Evolutionary conservation across 2,888 invertebrate genomes (phyloP).

Genomic region (Holacanthella duospinosa): DNA sequence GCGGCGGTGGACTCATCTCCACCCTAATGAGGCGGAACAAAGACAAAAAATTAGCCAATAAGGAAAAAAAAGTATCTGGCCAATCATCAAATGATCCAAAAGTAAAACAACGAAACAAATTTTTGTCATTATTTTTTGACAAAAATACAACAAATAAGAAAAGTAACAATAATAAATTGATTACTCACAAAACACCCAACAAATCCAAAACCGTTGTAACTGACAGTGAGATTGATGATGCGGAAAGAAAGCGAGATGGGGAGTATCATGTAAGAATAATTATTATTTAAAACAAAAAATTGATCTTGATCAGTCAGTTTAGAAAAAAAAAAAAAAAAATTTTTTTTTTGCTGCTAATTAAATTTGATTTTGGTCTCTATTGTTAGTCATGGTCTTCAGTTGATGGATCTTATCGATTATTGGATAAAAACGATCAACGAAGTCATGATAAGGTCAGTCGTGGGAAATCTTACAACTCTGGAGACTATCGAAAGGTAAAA

Average conservation of each 20-base stretch:
- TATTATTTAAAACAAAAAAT: not conserved
- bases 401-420: slow-evolving; percentile 19
- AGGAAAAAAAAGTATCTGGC: slow-evolving; percentile 6
- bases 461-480: slow-evolving; percentile 22
- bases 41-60: slow-evolving; percentile 14
- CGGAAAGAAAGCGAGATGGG: slow-evolving; percentile 23
- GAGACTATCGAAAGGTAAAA: slow-evolving; percentile 19
- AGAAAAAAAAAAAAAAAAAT: not conserved
- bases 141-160: slow-evolving; percentile 12
- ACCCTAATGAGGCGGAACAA: slow-evolving; percentile 20
- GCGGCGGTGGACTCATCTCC: slow-evolving; percentile 16
- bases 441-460: slow-evolving; percentile 15
- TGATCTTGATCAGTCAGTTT: no score
- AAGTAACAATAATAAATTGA: not conserved
- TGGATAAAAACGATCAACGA: slow-evolving; percentile 7
- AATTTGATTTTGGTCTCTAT: not conserved
- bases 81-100: not conserved
- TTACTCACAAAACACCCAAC: not conserved
- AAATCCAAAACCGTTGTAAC: not conserved
- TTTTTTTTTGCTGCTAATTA: not conserved
- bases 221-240: slow-evolving; percentile 27
- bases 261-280: slow-evolving; percentile 21
- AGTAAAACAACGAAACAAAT: not conserved
- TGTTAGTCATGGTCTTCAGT: slow-evolving; percentile 25
- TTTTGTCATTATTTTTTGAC: slow-evolving; percentile 11